Percentiles rank a stretch among this genome's conserved stretches.
phyloP scores from a whole-genome alignment of 2,888 invertebrate species.

The Melikaiella ostensackeni region DNA sequence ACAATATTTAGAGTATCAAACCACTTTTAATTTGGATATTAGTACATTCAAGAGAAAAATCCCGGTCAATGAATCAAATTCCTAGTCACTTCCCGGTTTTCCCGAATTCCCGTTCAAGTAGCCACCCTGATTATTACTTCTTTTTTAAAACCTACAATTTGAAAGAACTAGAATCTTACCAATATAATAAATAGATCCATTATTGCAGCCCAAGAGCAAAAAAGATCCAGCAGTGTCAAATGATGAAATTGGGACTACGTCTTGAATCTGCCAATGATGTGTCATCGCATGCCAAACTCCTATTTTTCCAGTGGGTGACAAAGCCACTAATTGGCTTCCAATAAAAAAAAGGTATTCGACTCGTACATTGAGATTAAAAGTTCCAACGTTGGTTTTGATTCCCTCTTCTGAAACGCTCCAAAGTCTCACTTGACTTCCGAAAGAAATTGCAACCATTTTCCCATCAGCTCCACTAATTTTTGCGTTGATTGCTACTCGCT shows the following conservation, averaged over 20 bases:
- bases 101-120: too few relatives aligned
- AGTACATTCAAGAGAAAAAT: too few relatives aligned
- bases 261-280: constrained; percentile 98
- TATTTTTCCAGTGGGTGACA: constrained; percentile 94
- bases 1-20: not conserved
- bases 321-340: constrained; percentile 97
- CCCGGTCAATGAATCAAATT: too few relatives aligned
- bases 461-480: constrained; percentile 80
- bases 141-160: too few relatives aligned
- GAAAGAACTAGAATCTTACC: constrained; percentile 79
- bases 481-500: constrained; percentile 93
- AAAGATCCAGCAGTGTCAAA: constrained; percentile 99
- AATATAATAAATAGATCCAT: constrained; percentile 98
- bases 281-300: constrained; percentile 99
- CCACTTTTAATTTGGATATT: too few relatives aligned
- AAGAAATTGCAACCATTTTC: constrained; percentile 91
- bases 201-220: constrained; percentile 94
- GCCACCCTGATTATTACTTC: too few relatives aligned
- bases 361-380: constrained; percentile 93
- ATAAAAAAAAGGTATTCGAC: constrained; percentile 98
- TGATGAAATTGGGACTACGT: constrained; percentile 95
- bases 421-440: constrained; percentile 86
- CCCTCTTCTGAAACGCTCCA: constrained; percentile 91
- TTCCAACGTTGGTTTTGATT: constrained; percentile 85
- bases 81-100: too few relatives aligned